Percentiles rank a stretch among this genome's conserved stretches.
Evolutionary conservation across 2,797 vertebrate genomes (phyloP).

Genomic region (Bradypodion ventrale): DNA sequence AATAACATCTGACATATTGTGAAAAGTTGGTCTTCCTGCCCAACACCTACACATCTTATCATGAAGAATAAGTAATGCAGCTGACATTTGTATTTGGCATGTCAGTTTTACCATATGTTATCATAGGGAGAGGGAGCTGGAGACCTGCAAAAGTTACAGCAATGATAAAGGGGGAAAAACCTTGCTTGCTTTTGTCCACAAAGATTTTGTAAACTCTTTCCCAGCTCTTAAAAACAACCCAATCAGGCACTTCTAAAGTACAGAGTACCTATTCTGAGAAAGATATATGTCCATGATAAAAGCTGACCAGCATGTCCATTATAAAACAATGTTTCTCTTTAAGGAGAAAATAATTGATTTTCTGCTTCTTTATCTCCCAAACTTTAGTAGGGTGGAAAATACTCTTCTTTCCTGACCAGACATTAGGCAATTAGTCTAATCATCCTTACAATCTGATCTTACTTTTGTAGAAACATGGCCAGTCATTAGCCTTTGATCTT

Average conservation of each 20-base stretch:
- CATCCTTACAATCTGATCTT: constrained; percentile 18
- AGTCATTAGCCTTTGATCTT: not conserved
- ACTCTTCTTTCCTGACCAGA: not conserved
- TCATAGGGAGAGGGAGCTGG: not conserved
- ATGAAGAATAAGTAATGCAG: constrained; percentile 1
- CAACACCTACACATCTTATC: not conserved
- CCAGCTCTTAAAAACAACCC: no score
- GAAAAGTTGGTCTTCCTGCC: not conserved
- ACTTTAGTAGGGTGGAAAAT: not conserved
- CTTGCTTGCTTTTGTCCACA: not conserved
- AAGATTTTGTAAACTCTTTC: not conserved
- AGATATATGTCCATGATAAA: not conserved
- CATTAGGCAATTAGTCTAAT: constrained; percentile 11
- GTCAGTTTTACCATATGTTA: constrained; percentile 28
- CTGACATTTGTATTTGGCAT: not conserved
- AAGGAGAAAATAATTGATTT: constrained; percentile 7
- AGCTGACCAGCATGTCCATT: constrained; percentile 5
- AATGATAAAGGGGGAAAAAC: not conserved
- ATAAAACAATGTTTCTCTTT: constrained; percentile 20
- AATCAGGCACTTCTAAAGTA: not conserved
- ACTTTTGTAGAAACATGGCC: not conserved
- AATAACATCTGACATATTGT: not conserved
- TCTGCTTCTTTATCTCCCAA: not conserved
- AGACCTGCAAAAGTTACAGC: constrained; percentile 11
- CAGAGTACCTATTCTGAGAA: not conserved